phyloP scores from a whole-genome alignment of 1,140 invertebrate genomes.

The Bombus ignitus region DNA sequence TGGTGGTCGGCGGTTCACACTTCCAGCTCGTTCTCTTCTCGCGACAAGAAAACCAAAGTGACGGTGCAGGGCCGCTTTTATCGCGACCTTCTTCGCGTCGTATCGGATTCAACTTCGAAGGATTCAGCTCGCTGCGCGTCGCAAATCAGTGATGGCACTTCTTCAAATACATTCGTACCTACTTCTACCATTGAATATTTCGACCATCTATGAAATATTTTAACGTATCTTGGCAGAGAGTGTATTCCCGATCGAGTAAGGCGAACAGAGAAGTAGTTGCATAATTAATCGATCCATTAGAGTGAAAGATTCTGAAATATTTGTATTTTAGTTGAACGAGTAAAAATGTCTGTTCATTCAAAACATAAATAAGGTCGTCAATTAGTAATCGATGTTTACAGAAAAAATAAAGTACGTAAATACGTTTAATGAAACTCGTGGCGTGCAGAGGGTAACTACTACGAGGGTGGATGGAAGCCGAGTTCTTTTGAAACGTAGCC shows the following conservation, averaged over 20 bases:
- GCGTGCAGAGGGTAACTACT: background rate
- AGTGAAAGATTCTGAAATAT: background rate
- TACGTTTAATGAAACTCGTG: background rate
- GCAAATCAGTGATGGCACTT: background rate
- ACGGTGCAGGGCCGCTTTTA: conserved; percentile 71
- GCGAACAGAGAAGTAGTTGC: background rate
- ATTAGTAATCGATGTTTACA: conserved; percentile 2
- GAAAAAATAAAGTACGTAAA: background rate
- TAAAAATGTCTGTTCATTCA: background rate
- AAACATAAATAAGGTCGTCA: background rate
- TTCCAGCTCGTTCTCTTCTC: conserved; percentile 69
- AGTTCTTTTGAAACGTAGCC: conserved; percentile 44
- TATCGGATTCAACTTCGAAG: background rate
- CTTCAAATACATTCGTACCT: background rate
- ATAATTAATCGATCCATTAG: background rate
- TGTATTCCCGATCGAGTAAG: no score
- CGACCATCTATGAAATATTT: no score
- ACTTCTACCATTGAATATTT: no score
- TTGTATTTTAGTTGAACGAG: no score
- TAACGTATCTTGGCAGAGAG: no score
- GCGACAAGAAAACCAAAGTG: conserved; percentile 75
- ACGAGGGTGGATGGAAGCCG: conserved; percentile 7
- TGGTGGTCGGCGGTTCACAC: conserved; percentile 77
- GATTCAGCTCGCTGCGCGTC: no score
- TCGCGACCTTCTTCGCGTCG: conserved; percentile 30